Evolutionary conservation across 2,113 vertebrate species (phyloP).

Genomic region (Triplophysa siluroides): DNA sequence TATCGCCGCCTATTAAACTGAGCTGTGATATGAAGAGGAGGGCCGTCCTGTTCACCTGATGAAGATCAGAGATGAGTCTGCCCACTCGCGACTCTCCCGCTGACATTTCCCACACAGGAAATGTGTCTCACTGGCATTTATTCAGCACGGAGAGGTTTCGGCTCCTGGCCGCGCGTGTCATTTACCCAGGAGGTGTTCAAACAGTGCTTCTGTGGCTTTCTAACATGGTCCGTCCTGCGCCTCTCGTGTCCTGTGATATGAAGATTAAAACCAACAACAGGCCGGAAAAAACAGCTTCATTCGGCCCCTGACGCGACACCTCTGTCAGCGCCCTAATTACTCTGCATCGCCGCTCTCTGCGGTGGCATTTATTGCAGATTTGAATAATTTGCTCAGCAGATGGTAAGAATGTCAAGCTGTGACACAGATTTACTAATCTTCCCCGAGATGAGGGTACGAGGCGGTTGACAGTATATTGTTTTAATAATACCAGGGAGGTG

Average conservation of each 20-base stretch:
- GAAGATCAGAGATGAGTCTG: conserved; percentile 50
- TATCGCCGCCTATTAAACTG: neutral
- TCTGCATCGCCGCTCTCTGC: conserved; percentile 69
- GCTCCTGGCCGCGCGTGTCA: conserved; percentile 67
- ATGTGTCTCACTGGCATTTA: conserved; percentile 71
- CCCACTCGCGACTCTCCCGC: conserved; percentile 24
- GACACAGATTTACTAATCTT: conserved; percentile 82
- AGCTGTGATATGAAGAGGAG: conserved; percentile 13
- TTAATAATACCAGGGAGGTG: conserved; percentile 70
- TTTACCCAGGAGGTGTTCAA: conserved; percentile 60
- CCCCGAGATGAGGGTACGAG: conserved; percentile 66
- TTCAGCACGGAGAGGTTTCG: conserved; percentile 61
- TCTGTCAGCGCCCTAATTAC: conserved; percentile 79
- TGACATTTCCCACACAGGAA: conserved; percentile 73
- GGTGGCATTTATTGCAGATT: conserved; percentile 81
- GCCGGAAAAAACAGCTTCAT: conserved; percentile 61
- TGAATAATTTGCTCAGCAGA: conserved; percentile 83
- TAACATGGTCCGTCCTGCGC: conserved; percentile 31
- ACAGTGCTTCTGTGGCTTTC: conserved; percentile 33
- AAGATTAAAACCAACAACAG: conserved; percentile 36
- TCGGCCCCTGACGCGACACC: conserved; percentile 71
- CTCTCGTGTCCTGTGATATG: conserved; percentile 34
- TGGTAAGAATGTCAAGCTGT: conserved; percentile 81
- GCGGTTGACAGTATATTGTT: conserved; percentile 75
- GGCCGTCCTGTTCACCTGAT: conserved; percentile 52